Conservation (phyloP, 2,797 vertebrate species). For the Mycteria americana region DNA sequence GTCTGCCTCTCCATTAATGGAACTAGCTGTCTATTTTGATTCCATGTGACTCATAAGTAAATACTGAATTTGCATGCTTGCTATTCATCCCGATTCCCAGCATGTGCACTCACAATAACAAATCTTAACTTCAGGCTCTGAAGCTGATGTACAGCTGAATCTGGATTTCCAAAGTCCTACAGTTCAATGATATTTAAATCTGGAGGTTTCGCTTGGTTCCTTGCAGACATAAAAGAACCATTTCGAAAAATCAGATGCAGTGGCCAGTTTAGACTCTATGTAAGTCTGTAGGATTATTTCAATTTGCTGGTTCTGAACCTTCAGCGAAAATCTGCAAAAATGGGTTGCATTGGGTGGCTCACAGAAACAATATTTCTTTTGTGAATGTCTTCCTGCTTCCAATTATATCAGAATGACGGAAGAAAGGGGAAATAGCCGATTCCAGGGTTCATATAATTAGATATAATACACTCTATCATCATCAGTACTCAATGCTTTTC, state of each 20-base stretch:
- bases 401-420: neutral
- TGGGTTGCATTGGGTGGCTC: neutral
- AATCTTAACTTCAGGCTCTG: neutral
- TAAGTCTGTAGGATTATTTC: neutral
- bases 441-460: neutral
- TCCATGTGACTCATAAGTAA: neutral
- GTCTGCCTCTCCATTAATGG: neutral
- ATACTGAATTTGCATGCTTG: slow-evolving; percentile 12
- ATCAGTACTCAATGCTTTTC: neutral
- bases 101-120: neutral
- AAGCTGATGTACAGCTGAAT: neutral
- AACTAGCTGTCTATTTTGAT: neutral
- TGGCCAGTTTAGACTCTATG: neutral
- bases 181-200: neutral
- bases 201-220: neutral
- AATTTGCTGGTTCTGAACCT: neutral
- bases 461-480: neutral
- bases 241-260: neutral
- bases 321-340: neutral
- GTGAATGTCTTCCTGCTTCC: slow-evolving; percentile 6
- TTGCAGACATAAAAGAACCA: neutral
- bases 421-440: neutral
- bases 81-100: neutral
- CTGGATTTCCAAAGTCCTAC: neutral
- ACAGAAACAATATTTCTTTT: slow-evolving; percentile 10